Conservation (phyloP, 2,113 vertebrate species). For the Scophthalmus maximus region DNA sequence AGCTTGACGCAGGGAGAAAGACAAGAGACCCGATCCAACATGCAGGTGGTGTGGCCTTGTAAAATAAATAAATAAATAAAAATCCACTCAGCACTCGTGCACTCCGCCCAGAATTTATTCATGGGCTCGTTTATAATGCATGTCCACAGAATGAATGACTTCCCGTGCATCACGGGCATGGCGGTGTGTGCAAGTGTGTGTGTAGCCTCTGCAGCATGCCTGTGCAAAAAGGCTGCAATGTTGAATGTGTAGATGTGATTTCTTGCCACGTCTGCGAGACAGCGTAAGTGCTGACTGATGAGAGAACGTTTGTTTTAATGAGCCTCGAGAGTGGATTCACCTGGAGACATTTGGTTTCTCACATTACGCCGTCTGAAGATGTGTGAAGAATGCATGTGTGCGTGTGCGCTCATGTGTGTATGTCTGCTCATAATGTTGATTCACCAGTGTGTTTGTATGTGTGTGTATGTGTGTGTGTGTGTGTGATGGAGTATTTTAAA, state of each 20-base stretch:
- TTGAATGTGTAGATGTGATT: constrained; percentile 11
- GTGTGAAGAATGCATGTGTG: constrained; percentile 19
- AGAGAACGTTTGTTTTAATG: constrained; percentile 73
- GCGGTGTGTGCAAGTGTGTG: constrained; percentile 17
- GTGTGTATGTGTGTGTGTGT: constrained; percentile 37
- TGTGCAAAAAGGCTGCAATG: constrained; percentile 10
- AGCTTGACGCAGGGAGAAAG: constrained; percentile 22
- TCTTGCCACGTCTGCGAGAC: constrained; percentile 37
- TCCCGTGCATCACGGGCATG: constrained; percentile 42
- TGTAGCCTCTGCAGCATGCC: constrained; percentile 3
- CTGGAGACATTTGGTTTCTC: constrained; percentile 71
- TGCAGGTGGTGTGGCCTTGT: constrained; percentile 53
- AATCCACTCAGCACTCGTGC: constrained; percentile 36
- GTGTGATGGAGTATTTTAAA: background rate
- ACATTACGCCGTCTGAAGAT: constrained; percentile 50
- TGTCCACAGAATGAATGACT: constrained; percentile 67
- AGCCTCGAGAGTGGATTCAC: constrained; percentile 72
- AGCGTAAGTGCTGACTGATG: constrained; percentile 69
- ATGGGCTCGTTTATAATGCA: constrained; percentile 80
- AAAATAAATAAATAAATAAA: constrained; percentile 65
- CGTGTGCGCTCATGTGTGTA: background rate
- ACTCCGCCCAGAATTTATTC: constrained; percentile 74
- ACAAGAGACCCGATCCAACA: constrained; percentile 60
- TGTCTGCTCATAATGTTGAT: too few relatives aligned
- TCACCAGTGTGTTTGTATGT: constrained; percentile 14